Base-by-base conservation (phyloP, 1,140 invertebrate genomes). In the Cyphomyrmex costatus region DNA sequence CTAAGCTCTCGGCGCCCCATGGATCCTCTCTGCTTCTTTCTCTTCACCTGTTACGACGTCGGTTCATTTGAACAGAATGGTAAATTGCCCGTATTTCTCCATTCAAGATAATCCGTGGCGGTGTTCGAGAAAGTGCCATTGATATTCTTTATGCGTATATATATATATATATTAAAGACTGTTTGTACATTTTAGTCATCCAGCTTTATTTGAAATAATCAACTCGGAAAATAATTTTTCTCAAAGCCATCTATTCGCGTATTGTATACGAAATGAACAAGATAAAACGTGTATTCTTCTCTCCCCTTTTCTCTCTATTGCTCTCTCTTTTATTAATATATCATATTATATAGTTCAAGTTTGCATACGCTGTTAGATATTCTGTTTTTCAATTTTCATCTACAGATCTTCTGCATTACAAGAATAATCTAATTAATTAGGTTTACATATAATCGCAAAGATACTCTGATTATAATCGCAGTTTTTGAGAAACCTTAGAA, bases 41-140 rank as follows among this genome's bases (percentile, higher is more conserved):
- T 85, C 30, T 68, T 74, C 89, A 91, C 87, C 84, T 91, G 90
- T 89, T 90, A 88, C 60, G 36, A 79, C 16, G 51, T 60, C 63
- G 60, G 71, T 85, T 82, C 70, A 61, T 56, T 10, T 42, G 51
- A 21, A 63, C 83, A 77, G 63, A 88, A 86, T 87, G 53, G 77
- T 86, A 89, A 93, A 94, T 92, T 85, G 74, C 51, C 73, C 85
- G 76, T 83, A 90, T 85, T 90, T 85, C 87, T 76, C 74, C 70
- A 58, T 90, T 61, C 78, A 87, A 86, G 86, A 76, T 91, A 93
- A 93, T 78, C 42, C 53, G 27, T n/a, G 61, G 33, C 89, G 49
- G 60, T 66, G 85, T 77, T 83, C 92, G 91, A 92, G 92, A 93
- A 94, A 94, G 92, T 93, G 94, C 92, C 93, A 94, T 92, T 94